Conservation (phyloP, 2,113 vertebrate species). For the Theristicus caerulescens region DNA sequence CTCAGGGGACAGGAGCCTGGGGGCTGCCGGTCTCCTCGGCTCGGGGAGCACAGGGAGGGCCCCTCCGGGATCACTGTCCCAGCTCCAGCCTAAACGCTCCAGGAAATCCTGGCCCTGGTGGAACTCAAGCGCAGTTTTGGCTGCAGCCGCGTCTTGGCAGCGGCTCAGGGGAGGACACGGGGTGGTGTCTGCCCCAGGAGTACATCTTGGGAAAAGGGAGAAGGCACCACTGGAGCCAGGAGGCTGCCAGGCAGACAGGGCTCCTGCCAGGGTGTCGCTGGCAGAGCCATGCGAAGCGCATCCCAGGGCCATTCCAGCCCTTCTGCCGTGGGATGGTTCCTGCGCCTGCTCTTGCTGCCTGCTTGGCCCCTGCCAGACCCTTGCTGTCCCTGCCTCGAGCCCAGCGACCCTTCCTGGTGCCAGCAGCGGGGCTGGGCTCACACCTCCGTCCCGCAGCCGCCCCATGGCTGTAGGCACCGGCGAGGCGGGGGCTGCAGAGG, state of each 20-base stretch:
- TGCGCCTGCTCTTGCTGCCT: not conserved
- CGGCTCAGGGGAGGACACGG: not conserved
- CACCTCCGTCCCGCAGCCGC: not conserved
- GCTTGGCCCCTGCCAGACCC: not conserved
- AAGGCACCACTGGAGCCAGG: not conserved
- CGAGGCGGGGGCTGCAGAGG: not conserved
- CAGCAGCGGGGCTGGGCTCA: not conserved
- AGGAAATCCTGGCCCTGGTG: conserved; percentile 2
- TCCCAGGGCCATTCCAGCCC: not conserved
- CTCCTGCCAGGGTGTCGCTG: not conserved
- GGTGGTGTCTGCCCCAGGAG: not conserved
- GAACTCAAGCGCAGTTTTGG: not conserved
- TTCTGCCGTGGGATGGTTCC: not conserved
- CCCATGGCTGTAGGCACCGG: not conserved
- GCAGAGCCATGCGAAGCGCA: not conserved
- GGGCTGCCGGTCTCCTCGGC: accelerated
- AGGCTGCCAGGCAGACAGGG: not conserved
- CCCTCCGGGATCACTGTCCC: not conserved
- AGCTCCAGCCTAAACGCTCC: not conserved
- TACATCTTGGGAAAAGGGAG: not conserved
- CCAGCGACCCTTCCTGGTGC: not conserved
- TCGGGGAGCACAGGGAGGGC: not conserved
- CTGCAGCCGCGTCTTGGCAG: not conserved
- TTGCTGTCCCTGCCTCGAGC: not conserved
- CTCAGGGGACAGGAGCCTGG: not conserved